These are phyloP conservation scores for Periparus ater DNA, from an alignment of 2,797 vertebrate genomes.

Conservation along the genomic window DNA sequence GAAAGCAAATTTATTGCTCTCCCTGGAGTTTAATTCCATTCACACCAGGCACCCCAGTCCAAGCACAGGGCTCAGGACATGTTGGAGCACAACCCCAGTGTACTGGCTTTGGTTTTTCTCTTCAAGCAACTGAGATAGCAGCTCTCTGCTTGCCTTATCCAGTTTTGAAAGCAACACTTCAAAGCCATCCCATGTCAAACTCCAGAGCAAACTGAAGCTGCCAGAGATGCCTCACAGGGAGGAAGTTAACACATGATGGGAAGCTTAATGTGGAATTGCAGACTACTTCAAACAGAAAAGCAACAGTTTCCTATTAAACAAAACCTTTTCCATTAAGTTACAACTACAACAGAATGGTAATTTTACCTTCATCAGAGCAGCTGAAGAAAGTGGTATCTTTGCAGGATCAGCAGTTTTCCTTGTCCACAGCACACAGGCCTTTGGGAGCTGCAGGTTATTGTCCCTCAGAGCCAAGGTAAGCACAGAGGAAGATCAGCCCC, in stretches of 20 bases:
- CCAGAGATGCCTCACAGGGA: background rate
- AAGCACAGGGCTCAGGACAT: background rate
- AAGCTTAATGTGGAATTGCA: background rate
- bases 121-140: background rate
- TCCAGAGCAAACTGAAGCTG: background rate
- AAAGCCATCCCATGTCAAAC: conserved; percentile 9
- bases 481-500: background rate
- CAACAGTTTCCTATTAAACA: background rate
- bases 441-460: background rate
- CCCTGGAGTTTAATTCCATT: background rate
- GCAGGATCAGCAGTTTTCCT: background rate
- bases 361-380: background rate
- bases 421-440: background rate
- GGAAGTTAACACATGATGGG: background rate
- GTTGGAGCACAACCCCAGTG: background rate
- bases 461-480: background rate
- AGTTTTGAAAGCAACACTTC: background rate
- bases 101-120: background rate
- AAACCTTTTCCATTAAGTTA: background rate
- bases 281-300: background rate
- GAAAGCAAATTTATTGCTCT: background rate
- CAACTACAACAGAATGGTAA: background rate
- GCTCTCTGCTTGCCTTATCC: background rate
- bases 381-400: background rate
- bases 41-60: background rate